Conservation (phyloP, 2,888 invertebrate species). For the Tortricodes alternella region DNA sequence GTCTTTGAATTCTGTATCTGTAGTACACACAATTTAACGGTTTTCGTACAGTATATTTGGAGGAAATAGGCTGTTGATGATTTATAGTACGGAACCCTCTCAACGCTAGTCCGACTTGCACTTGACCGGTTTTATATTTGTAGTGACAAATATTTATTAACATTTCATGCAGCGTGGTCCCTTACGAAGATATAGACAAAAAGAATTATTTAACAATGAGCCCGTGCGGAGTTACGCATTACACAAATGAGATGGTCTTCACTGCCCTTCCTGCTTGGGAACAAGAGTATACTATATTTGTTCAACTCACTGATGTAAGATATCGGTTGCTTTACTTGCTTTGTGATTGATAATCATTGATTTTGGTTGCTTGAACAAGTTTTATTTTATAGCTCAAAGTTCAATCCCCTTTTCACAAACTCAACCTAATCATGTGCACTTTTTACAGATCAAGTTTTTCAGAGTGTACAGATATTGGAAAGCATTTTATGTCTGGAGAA, state of each 20-base stretch:
- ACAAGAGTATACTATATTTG: constrained; percentile 90
- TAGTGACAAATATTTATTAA: neutral
- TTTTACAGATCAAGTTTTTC: constrained; percentile 85
- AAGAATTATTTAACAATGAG: constrained; percentile 92
- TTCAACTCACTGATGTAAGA: constrained; percentile 87
- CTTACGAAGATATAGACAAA: constrained; percentile 86
- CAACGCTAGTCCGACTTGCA: too few relatives aligned
- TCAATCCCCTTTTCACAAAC: too few relatives aligned
- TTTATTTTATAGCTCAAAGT: too few relatives aligned
- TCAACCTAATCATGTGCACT: too few relatives aligned
- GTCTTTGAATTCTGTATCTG: too few relatives aligned
- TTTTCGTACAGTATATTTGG: too few relatives aligned
- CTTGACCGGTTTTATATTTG: too few relatives aligned
- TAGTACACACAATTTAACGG: too few relatives aligned
- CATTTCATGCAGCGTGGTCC: constrained; percentile 84
- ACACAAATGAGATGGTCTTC: constrained; percentile 89
- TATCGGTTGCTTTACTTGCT: neutral
- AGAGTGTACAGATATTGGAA: constrained; percentile 88
- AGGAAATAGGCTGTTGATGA: too few relatives aligned
- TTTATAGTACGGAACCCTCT: too few relatives aligned
- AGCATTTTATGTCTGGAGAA: constrained; percentile 91
- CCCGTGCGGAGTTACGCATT: constrained; percentile 91
- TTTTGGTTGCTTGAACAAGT: too few relatives aligned
- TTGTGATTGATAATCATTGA: neutral
- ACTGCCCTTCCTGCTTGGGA: constrained; percentile 91